A percentile compares a stretch with the other conserved stretches of the same genome.
Evolutionary conservation across 2,797 vertebrate genomes (phyloP).

Genomic region (Hapalemur alaotrensis): DNA sequence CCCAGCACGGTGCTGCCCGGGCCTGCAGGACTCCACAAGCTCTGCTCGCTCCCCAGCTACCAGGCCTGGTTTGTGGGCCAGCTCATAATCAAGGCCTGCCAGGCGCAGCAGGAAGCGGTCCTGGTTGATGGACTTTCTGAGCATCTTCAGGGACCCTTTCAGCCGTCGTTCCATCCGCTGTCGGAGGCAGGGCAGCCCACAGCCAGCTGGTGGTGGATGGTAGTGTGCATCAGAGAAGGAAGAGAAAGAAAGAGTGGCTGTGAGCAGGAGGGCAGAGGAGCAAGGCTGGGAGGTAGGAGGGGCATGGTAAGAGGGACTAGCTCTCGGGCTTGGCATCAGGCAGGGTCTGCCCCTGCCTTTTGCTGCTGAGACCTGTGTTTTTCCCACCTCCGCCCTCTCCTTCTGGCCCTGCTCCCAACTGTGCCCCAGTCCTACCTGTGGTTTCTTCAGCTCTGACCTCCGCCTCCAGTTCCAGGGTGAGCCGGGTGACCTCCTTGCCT

Average conservation of each 20-base stretch:
- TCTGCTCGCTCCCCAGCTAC: constrained; percentile 79
- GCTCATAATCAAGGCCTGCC: constrained; percentile 95
- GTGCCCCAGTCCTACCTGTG: constrained; percentile 87
- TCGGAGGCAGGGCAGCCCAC: constrained; percentile 94
- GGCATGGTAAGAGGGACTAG: neutral
- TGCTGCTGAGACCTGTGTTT: neutral
- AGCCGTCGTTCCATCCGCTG: constrained; percentile 95
- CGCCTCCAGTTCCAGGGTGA: constrained; percentile 96
- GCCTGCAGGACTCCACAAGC: constrained; percentile 88
- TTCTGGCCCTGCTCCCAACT: neutral
- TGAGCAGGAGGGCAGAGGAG: neutral
- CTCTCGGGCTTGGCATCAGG: neutral
- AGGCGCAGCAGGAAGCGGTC: constrained; percentile 96
- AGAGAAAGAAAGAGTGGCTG: neutral
- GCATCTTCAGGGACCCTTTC: constrained; percentile 94
- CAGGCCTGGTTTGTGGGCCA: constrained; percentile 92
- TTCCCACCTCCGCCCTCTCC: neutral
- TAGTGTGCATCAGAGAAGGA: neutral
- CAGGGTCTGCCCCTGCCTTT: neutral
- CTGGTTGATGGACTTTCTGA: constrained; percentile 98
- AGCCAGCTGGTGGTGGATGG: constrained; percentile 86
- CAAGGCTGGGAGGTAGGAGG: neutral
- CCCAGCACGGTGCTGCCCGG: constrained; percentile 91
- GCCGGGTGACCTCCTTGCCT: constrained; percentile 94
- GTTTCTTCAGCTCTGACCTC: constrained; percentile 95